Evolutionary conservation across 2,113 vertebrate genomes (phyloP), one percentile per base, ranked within the genome.

Genomic region (Salvelinus namaycush): DNA sequence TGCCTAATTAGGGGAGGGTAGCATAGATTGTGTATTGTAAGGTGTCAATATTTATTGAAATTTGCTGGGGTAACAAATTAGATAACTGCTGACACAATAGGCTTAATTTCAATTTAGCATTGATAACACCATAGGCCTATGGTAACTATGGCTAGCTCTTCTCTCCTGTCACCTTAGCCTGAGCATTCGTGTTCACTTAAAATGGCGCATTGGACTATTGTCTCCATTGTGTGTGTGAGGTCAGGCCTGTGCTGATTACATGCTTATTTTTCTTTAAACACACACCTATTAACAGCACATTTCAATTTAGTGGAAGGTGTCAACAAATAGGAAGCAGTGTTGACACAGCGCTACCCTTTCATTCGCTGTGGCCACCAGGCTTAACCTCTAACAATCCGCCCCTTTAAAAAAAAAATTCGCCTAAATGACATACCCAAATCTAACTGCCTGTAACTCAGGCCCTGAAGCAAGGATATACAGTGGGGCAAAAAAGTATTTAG

Each of bases 271-370:
- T n/a, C 83, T 88, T 90, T 88, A 92, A 94, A 93, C 90, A 84
- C 89, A 54, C 83, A 85, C 68, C 86, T 73, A 82, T 87, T 90
- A 77, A 86, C 83, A 81, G 80, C 84, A 67, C 90, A 87, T 92
- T 93, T 87, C 85, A 90, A 86, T 93, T 90, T 89, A 88, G 86
- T 75, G 71, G 26, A 87, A 95, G 92, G 93, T 94, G 93, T 93
- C 80, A 79, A 92, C 86, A 83, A 87, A 88, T 60, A 78, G 86
- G 87, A 89, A 82, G 76, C 75, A 70, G 77, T 90, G 91, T 86
- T 93, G 92, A 93, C 89, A 86, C 67, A 79, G 87, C 75, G 72
- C 84, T 88, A 76, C 82, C 84, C 73, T 54, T 74, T 88, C 86
- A 67, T 82, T 87, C 84, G 88, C 73, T 85, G 79, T 79, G 88